These are phyloP conservation scores for Cryptophagus acutangulus DNA, from an alignment of 2,888 invertebrate genomes.

Conservation along the genomic window DNA sequence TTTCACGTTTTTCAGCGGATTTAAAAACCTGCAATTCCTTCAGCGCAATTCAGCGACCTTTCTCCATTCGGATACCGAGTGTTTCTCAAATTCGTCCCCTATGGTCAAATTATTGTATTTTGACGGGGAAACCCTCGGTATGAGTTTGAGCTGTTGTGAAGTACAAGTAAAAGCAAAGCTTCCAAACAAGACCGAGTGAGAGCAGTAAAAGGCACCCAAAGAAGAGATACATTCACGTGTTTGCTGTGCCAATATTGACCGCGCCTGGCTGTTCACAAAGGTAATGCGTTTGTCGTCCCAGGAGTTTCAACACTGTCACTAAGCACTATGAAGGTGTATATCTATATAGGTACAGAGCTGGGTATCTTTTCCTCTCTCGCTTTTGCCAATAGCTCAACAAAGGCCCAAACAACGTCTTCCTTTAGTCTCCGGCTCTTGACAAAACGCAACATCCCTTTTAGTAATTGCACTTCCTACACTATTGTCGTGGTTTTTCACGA, in stretches of 20 bases:
- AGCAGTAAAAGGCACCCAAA: no score
- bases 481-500: constrained; percentile 24
- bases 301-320: constrained; percentile 14
- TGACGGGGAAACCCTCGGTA: no score
- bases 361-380: constrained; percentile 6
- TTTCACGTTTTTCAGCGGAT: no score
- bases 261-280: constrained; percentile 15
- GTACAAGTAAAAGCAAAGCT: no score
- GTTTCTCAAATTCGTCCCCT: no score
- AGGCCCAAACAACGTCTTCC: constrained; percentile 16
- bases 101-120: no score
- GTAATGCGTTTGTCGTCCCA: constrained; percentile 24
- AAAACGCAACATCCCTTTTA: constrained; percentile 28
- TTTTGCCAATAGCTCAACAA: constrained; percentile 21
- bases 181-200: no score
- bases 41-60: no score
- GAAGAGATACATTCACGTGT: constrained; percentile 16
- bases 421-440: constrained; percentile 21
- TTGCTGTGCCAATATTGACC: constrained; percentile 24
- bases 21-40: no score
- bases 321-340: no score
- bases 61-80: no score
- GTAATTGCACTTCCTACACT: constrained; percentile 27
- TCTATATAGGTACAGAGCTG: constrained; percentile 5
- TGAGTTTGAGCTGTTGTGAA: no score